Evolutionary conservation across 2,113 vertebrate species (phyloP).

Genomic region (Pseudopipra pipra): DNA sequence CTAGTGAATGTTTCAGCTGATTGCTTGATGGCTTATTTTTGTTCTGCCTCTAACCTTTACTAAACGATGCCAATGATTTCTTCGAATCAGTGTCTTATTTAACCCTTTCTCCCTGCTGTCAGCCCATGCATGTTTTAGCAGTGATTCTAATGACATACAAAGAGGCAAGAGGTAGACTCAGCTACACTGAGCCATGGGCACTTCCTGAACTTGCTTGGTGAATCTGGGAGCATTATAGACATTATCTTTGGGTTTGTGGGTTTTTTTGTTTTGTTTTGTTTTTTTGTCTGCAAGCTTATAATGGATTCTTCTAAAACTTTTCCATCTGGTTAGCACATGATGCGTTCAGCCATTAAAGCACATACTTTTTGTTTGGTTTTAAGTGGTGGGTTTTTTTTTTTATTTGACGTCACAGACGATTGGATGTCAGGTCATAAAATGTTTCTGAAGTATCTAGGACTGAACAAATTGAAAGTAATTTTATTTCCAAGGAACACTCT

Average conservation of each 20-base stretch:
- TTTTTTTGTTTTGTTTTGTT: not conserved
- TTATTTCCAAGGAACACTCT: not conserved
- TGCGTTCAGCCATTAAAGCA: conserved; percentile 36
- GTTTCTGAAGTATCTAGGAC: not conserved
- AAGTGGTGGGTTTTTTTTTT: not conserved
- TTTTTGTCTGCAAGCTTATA: conserved; percentile 64
- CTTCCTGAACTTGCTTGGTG: conserved; percentile 52
- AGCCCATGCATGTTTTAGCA: not conserved
- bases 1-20: not conserved
- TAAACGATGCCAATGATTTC: conserved; percentile 37
- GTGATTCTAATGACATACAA: not conserved
- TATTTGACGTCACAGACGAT: not conserved
- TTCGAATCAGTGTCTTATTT: not conserved
- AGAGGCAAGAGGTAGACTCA: not conserved
- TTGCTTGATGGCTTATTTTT: not conserved
- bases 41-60: conserved; percentile 60
- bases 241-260: not conserved
- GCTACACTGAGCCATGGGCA: conserved; percentile 25
- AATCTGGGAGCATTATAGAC: not conserved
- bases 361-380: not conserved
- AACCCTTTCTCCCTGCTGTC: not conserved
- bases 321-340: not conserved
- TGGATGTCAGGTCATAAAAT: not conserved
- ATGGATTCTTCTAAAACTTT: conserved; percentile 1
- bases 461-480: not conserved